Conservation (phyloP, 2,113 vertebrate genomes). For the Stigmatopora argus region DNA sequence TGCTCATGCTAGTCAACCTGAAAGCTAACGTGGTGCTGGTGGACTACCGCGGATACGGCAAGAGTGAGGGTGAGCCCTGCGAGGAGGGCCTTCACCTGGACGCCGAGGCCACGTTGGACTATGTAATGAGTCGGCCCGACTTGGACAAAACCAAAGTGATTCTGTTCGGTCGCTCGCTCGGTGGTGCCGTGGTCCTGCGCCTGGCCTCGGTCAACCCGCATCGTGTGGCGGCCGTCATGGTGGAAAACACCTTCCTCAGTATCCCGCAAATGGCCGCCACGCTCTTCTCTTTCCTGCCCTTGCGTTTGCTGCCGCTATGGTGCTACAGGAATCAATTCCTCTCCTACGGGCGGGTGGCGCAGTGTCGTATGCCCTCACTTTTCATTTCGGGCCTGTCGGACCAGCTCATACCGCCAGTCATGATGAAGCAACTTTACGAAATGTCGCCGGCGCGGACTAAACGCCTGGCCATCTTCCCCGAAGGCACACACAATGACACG, state of each 20-base stretch:
- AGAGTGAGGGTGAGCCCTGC: slow-evolving; percentile 92
- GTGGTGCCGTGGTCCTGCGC: slow-evolving; percentile 91
- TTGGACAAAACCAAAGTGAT: slow-evolving; percentile 97
- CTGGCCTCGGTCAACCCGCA: slow-evolving; percentile 92
- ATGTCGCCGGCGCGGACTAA: slow-evolving; percentile 97
- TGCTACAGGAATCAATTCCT: slow-evolving; percentile 98
- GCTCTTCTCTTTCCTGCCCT: slow-evolving; percentile 93
- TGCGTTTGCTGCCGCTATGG: slow-evolving; percentile 93
- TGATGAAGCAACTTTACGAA: slow-evolving; percentile 99
- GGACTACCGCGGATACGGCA: slow-evolving; percentile 96
- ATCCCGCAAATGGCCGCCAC: slow-evolving; percentile 98
- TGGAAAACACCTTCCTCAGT: slow-evolving; percentile 98
- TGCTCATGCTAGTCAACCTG: slow-evolving; percentile 97
- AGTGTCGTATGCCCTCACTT: slow-evolving; percentile 95
- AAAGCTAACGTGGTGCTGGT: slow-evolving; percentile 91
- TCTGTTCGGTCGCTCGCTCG: slow-evolving; percentile 95
- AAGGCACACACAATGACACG: slow-evolving; percentile 97
- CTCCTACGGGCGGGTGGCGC: slow-evolving; percentile 87
- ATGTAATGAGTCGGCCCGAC: slow-evolving; percentile 92
- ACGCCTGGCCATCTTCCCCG: slow-evolving; percentile 91
- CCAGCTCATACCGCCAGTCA: slow-evolving; percentile 95
- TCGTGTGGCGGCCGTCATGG: slow-evolving; percentile 89
- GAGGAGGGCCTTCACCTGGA: slow-evolving; percentile 91
- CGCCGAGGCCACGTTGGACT: slow-evolving; percentile 92
- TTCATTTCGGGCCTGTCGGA: slow-evolving; percentile 97